Evolutionary conservation across 2,113 vertebrate genomes (phyloP), one percentile per base, ranked within the genome.

Genomic region (Nannospalax galili): DNA sequence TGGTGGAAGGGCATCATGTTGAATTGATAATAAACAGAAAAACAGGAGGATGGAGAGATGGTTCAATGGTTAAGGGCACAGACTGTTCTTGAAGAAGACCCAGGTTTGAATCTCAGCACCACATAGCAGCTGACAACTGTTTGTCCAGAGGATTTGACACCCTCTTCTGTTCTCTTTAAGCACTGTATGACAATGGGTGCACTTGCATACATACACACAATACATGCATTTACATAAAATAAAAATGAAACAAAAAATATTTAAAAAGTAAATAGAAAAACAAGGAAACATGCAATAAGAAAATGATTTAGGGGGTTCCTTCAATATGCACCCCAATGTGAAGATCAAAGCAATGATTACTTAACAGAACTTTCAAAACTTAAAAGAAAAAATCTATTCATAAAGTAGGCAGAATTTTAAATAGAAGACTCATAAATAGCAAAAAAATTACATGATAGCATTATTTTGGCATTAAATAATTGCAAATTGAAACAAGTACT

Each of bases 331-430:
- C n/a, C n/a, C n/a, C n/a, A 30, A 20, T 37, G 15, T 64, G 56
- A 62, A 81, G 88, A 42, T 84, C 52, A 84, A 96, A 73, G 78
- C 45, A 84, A 20, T 9, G n/a, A 26, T 82, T 82, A 8, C 62
- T 92, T 62, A 52, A 81, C 80, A 89, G 35, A 89, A 67, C 14
- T 48, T 26, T n/a, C 69, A 74, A 87, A 95, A 74, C 1, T 91
- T 69, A 67, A n/a, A 52, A 37, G 22, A 56, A 69, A 69, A 69
- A 16, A 26, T 26, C 32, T 26, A 67, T 67, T 24, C 20, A 15
- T 2, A 84, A 10, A 69, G 48, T 69, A 69, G 14, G 16, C 5
- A 75, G 92, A 80, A 3, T 67, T 72, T 62, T 95, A 85, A 84
- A 75, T 4, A 79, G 45, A 80, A 78, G n/a, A 62, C 12, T 2